Conservation (phyloP, 2,797 vertebrate genomes). For the Gallinago solitaria region DNA sequence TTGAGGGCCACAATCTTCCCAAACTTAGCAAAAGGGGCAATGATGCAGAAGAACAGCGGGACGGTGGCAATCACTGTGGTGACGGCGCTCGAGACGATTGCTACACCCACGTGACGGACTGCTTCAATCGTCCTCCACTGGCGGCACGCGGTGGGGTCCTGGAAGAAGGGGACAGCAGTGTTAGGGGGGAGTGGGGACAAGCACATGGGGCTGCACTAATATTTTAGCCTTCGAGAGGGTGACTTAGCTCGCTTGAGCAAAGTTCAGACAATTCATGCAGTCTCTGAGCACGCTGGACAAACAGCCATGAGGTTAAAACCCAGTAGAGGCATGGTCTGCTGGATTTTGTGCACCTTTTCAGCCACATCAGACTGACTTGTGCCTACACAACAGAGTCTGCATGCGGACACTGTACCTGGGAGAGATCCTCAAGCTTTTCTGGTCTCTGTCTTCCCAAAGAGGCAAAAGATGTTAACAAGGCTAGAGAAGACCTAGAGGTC, state of each 20-base stretch:
- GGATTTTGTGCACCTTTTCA: not conserved
- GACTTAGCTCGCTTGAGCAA: not conserved
- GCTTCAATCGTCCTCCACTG: constrained; percentile 88
- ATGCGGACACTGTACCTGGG: not conserved
- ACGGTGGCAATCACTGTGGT: constrained; percentile 94
- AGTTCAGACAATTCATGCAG: fast-evolving
- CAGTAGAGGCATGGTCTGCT: not conserved
- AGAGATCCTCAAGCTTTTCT: not conserved
- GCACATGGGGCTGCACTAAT: not conserved
- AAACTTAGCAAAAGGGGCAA: constrained; percentile 96
- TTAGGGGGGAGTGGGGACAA: not conserved
- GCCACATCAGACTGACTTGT: not conserved
- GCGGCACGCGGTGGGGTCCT: constrained; percentile 82
- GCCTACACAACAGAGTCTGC: not conserved
- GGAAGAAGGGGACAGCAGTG: not conserved
- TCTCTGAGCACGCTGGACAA: not conserved
- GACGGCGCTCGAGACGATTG: constrained; percentile 93
- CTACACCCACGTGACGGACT: constrained; percentile 90
- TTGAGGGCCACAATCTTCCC: constrained; percentile 98
- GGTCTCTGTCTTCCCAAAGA: not conserved
- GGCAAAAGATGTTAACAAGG: not conserved
- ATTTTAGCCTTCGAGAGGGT: not conserved
- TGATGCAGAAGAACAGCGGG: constrained; percentile 97
- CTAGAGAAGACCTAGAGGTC: not conserved
- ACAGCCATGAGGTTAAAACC: not conserved